These are phyloP conservation scores for Anagyrus pseudococci DNA, from an alignment of 2,888 invertebrate genomes.

Conservation along the genomic window DNA sequence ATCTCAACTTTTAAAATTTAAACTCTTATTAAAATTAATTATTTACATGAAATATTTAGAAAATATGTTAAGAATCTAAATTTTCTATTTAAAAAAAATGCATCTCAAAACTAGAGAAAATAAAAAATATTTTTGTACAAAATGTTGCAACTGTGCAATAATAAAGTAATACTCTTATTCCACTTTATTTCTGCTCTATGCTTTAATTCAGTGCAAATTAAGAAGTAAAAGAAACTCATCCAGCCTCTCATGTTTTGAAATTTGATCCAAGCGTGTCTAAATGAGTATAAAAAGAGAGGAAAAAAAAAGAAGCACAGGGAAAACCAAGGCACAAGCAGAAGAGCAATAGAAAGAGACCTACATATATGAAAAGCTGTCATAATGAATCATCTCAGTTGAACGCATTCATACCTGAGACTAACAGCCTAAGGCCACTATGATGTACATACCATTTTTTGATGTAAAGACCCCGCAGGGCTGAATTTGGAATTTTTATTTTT, in stretches of 20 bases:
- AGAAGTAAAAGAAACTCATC: conserved; percentile 16
- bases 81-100: neutral
- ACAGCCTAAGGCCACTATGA: conserved; percentile 38
- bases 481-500: conserved; percentile 30
- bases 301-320: conserved; percentile 30
- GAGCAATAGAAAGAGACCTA: conserved; percentile 41
- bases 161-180: neutral
- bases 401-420: conserved; percentile 54
- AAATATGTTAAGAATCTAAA: neutral
- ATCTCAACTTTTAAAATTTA: too few species aligned
- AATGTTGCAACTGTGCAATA: neutral
- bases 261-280: conserved; percentile 33
- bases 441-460: conserved; percentile 57
- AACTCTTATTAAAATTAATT: too few species aligned
- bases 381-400: conserved; percentile 54
- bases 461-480: conserved; percentile 29
- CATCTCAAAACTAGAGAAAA: neutral
- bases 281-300: conserved; percentile 27
- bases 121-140: too few species aligned
- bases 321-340: conserved; percentile 30
- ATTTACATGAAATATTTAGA: too few species aligned
- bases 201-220: conserved; percentile 24
- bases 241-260: conserved; percentile 35
- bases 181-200: neutral
- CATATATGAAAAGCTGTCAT: conserved; percentile 59